Conservation (phyloP, 1,140 invertebrate species). For the Drosophila mojavensis region DNA sequence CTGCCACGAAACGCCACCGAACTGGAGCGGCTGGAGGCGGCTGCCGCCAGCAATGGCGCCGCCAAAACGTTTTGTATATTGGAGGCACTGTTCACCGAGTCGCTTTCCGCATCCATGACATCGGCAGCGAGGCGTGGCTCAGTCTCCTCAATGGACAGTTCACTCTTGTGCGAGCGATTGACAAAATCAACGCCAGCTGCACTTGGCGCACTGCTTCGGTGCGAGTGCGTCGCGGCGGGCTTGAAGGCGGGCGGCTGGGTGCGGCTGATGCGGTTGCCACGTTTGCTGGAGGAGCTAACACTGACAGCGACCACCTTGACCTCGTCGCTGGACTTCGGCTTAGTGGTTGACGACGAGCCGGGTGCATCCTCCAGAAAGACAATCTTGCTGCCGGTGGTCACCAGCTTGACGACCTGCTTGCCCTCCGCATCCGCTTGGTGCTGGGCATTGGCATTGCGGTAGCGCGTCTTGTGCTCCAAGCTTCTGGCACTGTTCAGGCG, state of each 20-base stretch:
- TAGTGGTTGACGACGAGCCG: not conserved
- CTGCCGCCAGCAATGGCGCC: constrained; percentile 55
- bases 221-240: not conserved
- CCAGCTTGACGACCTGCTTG: constrained; percentile 66
- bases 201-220: constrained; percentile 32
- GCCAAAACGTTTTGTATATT: constrained; percentile 78
- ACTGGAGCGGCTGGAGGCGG: constrained; percentile 43
- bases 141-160: constrained; percentile 78
- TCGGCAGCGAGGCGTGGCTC: constrained; percentile 63
- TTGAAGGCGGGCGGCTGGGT: constrained; percentile 19
- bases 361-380: constrained; percentile 78
- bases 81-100: constrained; percentile 78
- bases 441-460: constrained; percentile 54
- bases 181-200: constrained; percentile 64
- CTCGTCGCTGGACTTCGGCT: constrained; percentile 61
- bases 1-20: constrained; percentile 51
- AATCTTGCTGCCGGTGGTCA: constrained; percentile 80
- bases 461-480: constrained; percentile 64
- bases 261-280: constrained; percentile 48
- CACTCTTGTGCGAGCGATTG: constrained; percentile 80
- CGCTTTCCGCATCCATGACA: constrained; percentile 55
- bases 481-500: constrained; percentile 54
- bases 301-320: constrained; percentile 78
- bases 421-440: constrained; percentile 34
- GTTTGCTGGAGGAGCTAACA: constrained; percentile 76